Percentiles rank a stretch among this genome's conserved stretches.
phyloP scores from a whole-genome alignment of 2,797 vertebrate species.

The Gymnodraco acuticeps region DNA sequence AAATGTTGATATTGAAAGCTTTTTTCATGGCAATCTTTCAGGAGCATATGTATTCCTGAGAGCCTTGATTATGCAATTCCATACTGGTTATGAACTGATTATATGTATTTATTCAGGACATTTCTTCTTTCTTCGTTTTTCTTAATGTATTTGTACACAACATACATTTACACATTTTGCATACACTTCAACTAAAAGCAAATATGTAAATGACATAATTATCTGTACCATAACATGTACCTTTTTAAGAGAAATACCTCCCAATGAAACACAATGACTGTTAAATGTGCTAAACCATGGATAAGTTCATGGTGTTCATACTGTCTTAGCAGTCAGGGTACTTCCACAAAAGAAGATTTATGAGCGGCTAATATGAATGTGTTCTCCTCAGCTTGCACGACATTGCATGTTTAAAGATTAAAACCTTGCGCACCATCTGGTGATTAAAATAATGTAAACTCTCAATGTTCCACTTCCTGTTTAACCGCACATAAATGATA shows the following conservation, averaged over 20 bases:
- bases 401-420: slow-evolving; percentile 41
- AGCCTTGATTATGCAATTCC: slow-evolving; percentile 15
- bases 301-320: no score
- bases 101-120: not conserved
- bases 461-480: slow-evolving; percentile 12
- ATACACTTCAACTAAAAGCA: no score
- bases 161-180: no score
- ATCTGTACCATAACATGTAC: no score
- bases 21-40: not conserved
- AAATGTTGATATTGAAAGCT: not conserved
- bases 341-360: not conserved
- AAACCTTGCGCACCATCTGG: slow-evolving; percentile 47
- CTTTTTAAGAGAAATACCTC: no score
- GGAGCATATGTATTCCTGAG: not conserved
- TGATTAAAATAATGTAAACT: slow-evolving; percentile 10
- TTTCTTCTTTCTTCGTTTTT: not conserved
- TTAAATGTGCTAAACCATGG: no score
- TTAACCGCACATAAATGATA: not conserved
- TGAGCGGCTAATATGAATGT: not conserved
- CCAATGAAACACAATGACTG: no score
- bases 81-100: not conserved
- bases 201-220: no score
- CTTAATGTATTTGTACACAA: no score
- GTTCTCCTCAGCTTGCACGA: not conserved
- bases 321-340: no score